A percentile compares a stretch with the other conserved stretches of the same genome.
Conservation (phyloP, 2,797 vertebrate species). For the Crenuchus spilurus region DNA sequence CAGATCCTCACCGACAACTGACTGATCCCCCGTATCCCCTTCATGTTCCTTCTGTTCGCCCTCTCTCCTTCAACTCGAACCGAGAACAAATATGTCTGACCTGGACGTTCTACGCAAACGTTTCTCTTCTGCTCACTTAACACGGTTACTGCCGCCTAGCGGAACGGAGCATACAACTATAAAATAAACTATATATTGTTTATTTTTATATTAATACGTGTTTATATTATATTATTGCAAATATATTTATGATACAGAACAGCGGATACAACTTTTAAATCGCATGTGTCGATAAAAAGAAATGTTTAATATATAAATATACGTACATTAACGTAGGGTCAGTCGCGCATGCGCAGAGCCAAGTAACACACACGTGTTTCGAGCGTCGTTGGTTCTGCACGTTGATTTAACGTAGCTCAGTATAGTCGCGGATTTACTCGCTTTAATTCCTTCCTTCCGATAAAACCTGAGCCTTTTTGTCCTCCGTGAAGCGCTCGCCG, state of each 20-base stretch:
- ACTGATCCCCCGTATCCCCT: conserved; percentile 77
- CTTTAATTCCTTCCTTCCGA: background rate
- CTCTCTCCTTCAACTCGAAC: conserved; percentile 67
- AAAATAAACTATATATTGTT: background rate
- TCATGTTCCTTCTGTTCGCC: conserved; percentile 74
- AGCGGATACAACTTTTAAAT: too few species aligned
- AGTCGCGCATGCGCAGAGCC: too few species aligned
- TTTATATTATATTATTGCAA: too few species aligned
- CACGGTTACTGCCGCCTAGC: conserved; percentile 6
- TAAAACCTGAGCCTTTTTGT: conserved; percentile 42
- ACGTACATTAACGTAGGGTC: too few species aligned
- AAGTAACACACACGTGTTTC: too few species aligned
- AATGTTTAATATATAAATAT: too few species aligned
- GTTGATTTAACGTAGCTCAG: too few species aligned
- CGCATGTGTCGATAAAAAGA: too few species aligned
- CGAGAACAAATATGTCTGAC: conserved; percentile 73
- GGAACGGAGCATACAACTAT: background rate
- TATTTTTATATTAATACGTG: too few species aligned
- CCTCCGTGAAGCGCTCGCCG: conserved; percentile 86
- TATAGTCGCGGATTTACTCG: fast-evolving
- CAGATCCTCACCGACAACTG: conserved; percentile 73
- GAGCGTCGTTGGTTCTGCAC: too few species aligned
- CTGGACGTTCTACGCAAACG: conserved; percentile 75
- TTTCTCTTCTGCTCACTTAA: background rate
- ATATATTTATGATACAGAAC: too few species aligned